Evolutionary conservation across 2,888 invertebrate species (phyloP), one percentile per base, ranked within the genome.

Genomic region (Nebria salina): DNA sequence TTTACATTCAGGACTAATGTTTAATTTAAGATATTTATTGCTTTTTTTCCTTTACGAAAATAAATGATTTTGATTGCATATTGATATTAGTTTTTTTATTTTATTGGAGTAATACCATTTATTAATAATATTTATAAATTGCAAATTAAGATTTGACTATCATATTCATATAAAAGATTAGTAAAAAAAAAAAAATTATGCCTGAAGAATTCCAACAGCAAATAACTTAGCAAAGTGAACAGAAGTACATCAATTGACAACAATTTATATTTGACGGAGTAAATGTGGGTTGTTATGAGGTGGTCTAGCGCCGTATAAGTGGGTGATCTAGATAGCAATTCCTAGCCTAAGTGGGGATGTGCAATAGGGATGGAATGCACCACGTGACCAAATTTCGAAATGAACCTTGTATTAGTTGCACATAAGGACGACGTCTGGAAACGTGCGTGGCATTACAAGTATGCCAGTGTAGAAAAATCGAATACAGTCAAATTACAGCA

Each of bases 321-420:
- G 26, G 68, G 68, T 15, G 73, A 73, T 73, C 73, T 73, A 43
- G 43, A 20, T 41, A 13, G 73, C 13, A 54, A 54, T 54, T 11
- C 70, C 26, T 70, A 34, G 15, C 25, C 25, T 70, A 70, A 70
- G 20, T 70, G 70, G 70, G 78, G 82, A 82, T 78, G 82, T 73
- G 72, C 65, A 75, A 76, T 68, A 65, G 82, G 77, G 83, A 86
- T 87, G 87, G 87, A 87, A 87, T 87, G 86, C 86, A 84, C 85
- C 88, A 87, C 88, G 89, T 89, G 89, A 89, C 88, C 86, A 86
- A 88, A 88, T 88, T 88, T 86, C 88, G 85, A 86, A 88, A 88
- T 87, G 87, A 88, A 86, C 85, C 85, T 84, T 86, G 87, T 87
- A 88, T 88, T 88, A 87, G 86, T 83, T 42, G 81, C 72, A 65